phyloP scores from a whole-genome alignment of 2,888 invertebrate genomes.

The Eilema caniola region DNA sequence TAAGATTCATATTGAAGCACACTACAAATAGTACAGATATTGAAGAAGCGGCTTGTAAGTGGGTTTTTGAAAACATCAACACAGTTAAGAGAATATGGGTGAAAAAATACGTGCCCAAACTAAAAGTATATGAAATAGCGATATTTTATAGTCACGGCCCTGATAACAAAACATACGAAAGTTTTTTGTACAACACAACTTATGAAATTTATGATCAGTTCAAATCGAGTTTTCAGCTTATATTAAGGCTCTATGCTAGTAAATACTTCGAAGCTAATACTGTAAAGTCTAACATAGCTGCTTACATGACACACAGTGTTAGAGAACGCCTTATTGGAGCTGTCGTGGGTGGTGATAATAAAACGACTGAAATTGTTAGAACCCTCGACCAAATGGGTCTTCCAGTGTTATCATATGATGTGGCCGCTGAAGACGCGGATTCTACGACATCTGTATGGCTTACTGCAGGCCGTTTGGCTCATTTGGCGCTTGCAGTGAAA shows the following conservation, averaged over 20 bases:
- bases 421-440: background rate
- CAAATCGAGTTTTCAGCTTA: background rate
- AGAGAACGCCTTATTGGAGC: constrained; percentile 22
- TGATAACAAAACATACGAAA: background rate
- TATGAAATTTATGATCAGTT: background rate
- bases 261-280: background rate
- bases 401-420: constrained; percentile 19
- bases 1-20: constrained; percentile 17
- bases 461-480: constrained; percentile 7
- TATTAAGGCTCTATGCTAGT: background rate
- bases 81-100: constrained; percentile 7
- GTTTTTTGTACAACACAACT: accelerated
- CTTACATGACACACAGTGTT: background rate
- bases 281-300: background rate
- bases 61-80: constrained; percentile 1
- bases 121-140: background rate
- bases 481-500: constrained; percentile 16
- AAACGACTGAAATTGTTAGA: background rate
- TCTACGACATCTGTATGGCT: constrained; percentile 16
- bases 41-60: constrained; percentile 19
- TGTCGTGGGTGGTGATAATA: constrained; percentile 16
- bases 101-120: background rate
- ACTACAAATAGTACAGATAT: background rate
- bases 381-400: constrained; percentile 4
- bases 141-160: constrained; percentile 9